Percentiles rank a stretch among this genome's conserved stretches.
Evolutionary conservation across 2,888 invertebrate species (phyloP).

Genomic region (Tortricodes alternella): DNA sequence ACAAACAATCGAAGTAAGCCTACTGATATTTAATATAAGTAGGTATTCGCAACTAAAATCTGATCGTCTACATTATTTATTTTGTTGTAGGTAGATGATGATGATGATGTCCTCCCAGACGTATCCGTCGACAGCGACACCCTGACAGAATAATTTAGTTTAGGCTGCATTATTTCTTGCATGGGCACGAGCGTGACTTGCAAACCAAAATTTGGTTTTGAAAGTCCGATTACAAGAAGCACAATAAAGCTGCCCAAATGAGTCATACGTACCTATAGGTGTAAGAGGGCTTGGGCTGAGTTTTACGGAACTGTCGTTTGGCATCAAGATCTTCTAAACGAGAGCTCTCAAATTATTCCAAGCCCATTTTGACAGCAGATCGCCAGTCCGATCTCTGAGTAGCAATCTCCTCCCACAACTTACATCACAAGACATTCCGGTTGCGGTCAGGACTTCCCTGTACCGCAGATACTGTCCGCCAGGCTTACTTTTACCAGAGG

Average conservation of each 20-base stretch:
- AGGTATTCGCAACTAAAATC: too few species aligned
- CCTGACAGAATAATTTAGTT: too few species aligned
- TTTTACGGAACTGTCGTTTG: too few species aligned
- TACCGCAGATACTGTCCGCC: not conserved
- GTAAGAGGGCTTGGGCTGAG: too few species aligned
- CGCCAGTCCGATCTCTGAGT: not conserved
- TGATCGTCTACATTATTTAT: too few species aligned
- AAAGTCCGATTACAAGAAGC: not conserved
- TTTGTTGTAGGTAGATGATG: too few species aligned
- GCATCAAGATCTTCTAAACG: not conserved
- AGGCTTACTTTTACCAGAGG: not conserved
- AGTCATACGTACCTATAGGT: too few species aligned
- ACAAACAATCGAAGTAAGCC: too few species aligned
- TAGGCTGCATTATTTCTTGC: too few species aligned
- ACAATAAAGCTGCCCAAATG: too few species aligned
- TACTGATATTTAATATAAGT: too few species aligned
- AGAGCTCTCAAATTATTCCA: not conserved
- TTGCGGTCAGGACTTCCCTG: not conserved
- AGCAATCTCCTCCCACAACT: not conserved
- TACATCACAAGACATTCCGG: not conserved
- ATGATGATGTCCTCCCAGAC: constrained; percentile 1
- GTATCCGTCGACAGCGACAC: not conserved
- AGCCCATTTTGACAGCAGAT: not conserved
- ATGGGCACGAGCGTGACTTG: not conserved
- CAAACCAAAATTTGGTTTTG: not conserved